Conservation (phyloP, 1,140 invertebrate genomes). For the Meteorus sp. region DNA sequence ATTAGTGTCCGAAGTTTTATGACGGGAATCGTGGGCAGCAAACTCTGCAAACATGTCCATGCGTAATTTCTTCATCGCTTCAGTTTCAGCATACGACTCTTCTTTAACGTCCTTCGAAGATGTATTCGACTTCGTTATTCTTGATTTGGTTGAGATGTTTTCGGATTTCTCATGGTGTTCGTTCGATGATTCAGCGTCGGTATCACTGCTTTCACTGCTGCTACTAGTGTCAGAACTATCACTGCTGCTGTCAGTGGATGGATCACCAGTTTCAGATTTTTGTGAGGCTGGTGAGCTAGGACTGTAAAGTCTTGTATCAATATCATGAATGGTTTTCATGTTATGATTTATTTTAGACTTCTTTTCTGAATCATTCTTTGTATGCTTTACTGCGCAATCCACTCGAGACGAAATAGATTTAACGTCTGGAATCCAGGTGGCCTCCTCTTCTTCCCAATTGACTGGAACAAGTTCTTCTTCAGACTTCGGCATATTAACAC, state of each 20-base stretch:
- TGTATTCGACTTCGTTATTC: neutral
- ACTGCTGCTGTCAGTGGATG: slow-evolving; percentile 18
- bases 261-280: slow-evolving; percentile 37
- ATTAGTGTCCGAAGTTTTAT: neutral
- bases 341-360: neutral
- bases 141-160: neutral
- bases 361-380: neutral
- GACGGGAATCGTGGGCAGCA: slow-evolving; percentile 8
- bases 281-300: slow-evolving; percentile 50
- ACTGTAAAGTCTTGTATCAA: slow-evolving; percentile 36
- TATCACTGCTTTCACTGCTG: slow-evolving; percentile 14
- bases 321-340: too few species aligned
- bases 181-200: neutral
- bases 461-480: slow-evolving; percentile 41
- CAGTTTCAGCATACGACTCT: slow-evolving; percentile 16
- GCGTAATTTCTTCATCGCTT: slow-evolving; percentile 19
- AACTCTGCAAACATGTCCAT: slow-evolving; percentile 41
- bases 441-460: slow-evolving; percentile 52
- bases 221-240: slow-evolving; percentile 11
- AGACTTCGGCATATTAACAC: slow-evolving; percentile 26
- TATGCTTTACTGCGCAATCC: neutral
- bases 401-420: neutral
- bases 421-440: slow-evolving; percentile 35
- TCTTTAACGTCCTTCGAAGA: slow-evolving; percentile 8
- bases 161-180: neutral